Evolutionary conservation across 2,113 vertebrate genomes (phyloP), one percentile per base, ranked within the genome.

Genomic region (Nothoprocta pentlandii): DNA sequence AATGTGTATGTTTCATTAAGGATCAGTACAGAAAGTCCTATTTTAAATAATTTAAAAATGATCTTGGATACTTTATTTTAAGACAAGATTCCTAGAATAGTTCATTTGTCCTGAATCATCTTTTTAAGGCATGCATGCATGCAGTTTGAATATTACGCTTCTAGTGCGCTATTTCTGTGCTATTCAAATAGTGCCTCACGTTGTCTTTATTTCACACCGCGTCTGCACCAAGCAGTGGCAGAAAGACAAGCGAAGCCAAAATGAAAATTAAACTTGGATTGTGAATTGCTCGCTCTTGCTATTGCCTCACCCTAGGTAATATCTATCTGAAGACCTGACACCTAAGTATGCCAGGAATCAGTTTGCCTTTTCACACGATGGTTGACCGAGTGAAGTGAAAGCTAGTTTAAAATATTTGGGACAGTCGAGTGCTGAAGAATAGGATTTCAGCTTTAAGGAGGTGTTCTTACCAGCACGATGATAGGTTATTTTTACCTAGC

Each of bases 1-100:
- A 88, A 71, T 53, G 20, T 71, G 39, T 39, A 26, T 68, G 9
- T 90, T 90, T 64, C 36, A 36, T 69, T 49, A 30, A 70, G 17
- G 67, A 78, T 64, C 1, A 6, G 69, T 54, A 84, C 53, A 88
- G 47, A 88, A 86, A 92, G 76, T 90, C 47, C 44, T 61, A 10
- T 41, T 94, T 70, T 44, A 71, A 53, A 75, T 68, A 83, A 88
- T 47, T 41, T 78, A 71, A 90, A 82, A 75, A 6, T 83, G 1
- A 71, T 86, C 58, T 92, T 79, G 28, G 26, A 61, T 76, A 76
- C 44, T 84, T 83, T 90, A 19, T 76, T 83, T 88, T 79, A 64
- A 62, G 30, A 81, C 62, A 88, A 83, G 73, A 53, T 74, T 90
- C 80, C 77, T 81, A 91, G 34, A 25, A 20, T 47, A 75, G 68